Evolutionary conservation across 37 sponge, comb jelly and placozoan species (phyloP).

Genomic region (Beroe ovata): DNA sequence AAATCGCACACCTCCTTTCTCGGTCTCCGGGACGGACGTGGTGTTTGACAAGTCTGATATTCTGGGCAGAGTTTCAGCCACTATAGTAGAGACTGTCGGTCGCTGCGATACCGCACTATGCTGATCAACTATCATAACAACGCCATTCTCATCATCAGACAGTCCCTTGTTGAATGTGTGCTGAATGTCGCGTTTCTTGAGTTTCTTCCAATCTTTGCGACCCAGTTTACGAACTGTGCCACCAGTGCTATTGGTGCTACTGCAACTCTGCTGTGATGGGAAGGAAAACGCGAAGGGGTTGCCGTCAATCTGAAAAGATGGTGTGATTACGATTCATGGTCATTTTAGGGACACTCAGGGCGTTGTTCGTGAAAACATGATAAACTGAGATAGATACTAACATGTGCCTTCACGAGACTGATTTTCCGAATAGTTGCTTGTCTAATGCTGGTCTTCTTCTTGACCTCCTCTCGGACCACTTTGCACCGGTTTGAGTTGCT

Average conservation of each 20-base stretch:
- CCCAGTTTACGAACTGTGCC: background rate
- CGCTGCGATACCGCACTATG: background rate
- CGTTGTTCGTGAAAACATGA: no score
- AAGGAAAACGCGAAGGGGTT: constrained; percentile 59
- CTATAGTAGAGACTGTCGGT: background rate
- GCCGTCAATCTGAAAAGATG: constrained; percentile 43
- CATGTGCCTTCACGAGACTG: constrained; percentile 48
- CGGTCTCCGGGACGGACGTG: background rate
- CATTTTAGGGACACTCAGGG: no score
- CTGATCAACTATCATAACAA: background rate
- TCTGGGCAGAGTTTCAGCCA: no score
- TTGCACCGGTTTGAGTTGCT: background rate
- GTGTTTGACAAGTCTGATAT: no score
- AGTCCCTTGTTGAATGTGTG: constrained; percentile 10
- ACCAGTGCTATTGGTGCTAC: background rate
- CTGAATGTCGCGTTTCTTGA: constrained; percentile 61
- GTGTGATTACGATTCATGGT: no score
- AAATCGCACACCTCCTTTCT: background rate
- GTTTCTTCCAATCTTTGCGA: constrained; percentile 64
- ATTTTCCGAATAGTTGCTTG: constrained; percentile 1
- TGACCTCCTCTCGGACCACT: background rate
- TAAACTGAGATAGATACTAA: no score
- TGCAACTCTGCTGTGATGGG: background rate
- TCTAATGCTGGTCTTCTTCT: background rate
- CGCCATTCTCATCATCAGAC: background rate